These are phyloP conservation scores for Halotydeus destructor DNA, from an alignment of 1,140 invertebrate genomes.

Conservation along the genomic window DNA sequence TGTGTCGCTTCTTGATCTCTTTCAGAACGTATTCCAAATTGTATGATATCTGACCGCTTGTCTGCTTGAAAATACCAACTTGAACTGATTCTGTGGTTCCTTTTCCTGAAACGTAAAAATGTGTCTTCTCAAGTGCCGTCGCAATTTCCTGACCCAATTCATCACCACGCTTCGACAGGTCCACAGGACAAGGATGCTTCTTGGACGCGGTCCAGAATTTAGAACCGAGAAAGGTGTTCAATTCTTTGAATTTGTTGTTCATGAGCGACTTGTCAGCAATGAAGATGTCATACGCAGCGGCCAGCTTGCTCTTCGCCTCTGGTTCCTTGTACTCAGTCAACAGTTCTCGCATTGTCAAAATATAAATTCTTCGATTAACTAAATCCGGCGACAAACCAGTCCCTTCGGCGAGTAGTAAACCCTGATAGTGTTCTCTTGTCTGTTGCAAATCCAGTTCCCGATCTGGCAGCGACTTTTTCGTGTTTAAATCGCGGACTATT, in stretches of 20 bases:
- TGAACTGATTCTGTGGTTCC: background rate
- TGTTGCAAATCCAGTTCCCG: background rate
- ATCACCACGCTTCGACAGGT: background rate
- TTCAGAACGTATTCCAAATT: background rate
- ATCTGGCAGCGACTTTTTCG: background rate
- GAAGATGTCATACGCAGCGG: conserved; percentile 23
- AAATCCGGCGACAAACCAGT: conserved; percentile 1
- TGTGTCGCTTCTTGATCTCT: too few species aligned
- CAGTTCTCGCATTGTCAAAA: conserved; percentile 24
- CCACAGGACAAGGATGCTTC: background rate
- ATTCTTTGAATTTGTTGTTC: conserved; percentile 3
- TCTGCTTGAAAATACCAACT: background rate
- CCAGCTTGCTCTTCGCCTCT: conserved; percentile 23
- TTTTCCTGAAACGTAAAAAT: background rate
- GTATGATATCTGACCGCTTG: background rate
- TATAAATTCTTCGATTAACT: conserved; percentile 12
- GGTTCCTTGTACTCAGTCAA: conserved; percentile 23
- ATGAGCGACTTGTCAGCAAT: conserved; percentile 20
- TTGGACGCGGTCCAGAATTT: background rate
- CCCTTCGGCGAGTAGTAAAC: background rate
- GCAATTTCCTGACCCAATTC: background rate
- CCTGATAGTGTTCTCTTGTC: background rate
- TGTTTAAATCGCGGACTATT: background rate
- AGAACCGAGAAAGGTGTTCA: background rate
- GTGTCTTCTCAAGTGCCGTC: background rate